These are phyloP conservation scores for Eudasyphora cyanicolor DNA, from an alignment of 2,888 invertebrate species.

Conservation along the genomic window DNA sequence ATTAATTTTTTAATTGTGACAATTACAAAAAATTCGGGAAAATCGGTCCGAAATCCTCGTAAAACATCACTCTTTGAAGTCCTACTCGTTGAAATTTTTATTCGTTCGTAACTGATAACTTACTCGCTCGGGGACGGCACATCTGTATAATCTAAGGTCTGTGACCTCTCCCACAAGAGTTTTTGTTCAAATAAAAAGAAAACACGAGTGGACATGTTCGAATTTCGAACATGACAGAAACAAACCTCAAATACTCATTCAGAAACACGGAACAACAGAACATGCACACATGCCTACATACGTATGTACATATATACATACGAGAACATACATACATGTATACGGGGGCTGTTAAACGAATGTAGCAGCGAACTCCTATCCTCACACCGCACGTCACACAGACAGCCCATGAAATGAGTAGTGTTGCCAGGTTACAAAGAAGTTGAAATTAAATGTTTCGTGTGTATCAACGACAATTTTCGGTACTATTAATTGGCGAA, in stretches of 20 bases:
- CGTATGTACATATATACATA: not conserved
- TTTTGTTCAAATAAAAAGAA: too few relatives aligned
- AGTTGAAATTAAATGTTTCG: too few relatives aligned
- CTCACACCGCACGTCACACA: not conserved
- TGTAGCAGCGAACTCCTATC: not conserved
- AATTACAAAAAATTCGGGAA: too few relatives aligned
- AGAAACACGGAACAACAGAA: not conserved
- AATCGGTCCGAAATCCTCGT: too few relatives aligned
- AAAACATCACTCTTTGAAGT: too few relatives aligned
- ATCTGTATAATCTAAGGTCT: too few relatives aligned
- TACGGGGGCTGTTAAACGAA: not conserved
- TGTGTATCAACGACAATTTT: not conserved
- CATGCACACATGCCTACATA: not conserved
- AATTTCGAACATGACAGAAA: slow-evolving; percentile 35
- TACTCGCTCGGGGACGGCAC: too few relatives aligned
- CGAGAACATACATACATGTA: too few relatives aligned
- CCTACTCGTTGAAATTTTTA: too few relatives aligned
- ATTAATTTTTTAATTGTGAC: too few relatives aligned
- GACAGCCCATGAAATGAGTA: not conserved
- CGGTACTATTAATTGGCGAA: not conserved
- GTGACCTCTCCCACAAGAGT: too few relatives aligned
- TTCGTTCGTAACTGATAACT: too few relatives aligned
- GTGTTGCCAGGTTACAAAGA: not conserved
- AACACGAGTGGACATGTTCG: slow-evolving; percentile 31
- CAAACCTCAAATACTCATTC: slow-evolving; percentile 31